phyloP scores from a whole-genome alignment of 2,888 invertebrate genomes.

The Tinea pellionella region DNA sequence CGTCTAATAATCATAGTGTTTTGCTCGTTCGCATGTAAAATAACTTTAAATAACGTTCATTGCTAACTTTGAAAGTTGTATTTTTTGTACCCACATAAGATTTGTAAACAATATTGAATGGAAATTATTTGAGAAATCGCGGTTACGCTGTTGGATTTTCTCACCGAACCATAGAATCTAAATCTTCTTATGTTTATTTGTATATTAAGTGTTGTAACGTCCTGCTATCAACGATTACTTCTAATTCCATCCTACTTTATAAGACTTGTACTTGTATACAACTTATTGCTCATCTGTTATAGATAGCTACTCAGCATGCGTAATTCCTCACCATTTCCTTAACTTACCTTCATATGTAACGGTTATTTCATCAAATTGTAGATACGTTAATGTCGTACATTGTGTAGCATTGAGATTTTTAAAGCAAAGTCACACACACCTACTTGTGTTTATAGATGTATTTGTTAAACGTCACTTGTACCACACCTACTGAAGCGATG shows the following conservation, averaged over 20 bases:
- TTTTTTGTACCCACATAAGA: too few relatives aligned
- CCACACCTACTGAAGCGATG: neutral
- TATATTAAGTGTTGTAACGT: slow-evolving; percentile 2
- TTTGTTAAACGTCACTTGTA: neutral
- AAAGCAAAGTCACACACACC: neutral
- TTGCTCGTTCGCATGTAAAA: too few relatives aligned
- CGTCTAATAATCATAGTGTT: too few relatives aligned
- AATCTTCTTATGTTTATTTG: slow-evolving; percentile 1
- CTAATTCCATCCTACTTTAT: slow-evolving; percentile 11
- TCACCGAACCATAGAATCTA: neutral
- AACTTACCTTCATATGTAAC: neutral
- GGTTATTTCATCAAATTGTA: neutral
- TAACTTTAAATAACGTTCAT: too few relatives aligned
- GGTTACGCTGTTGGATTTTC: neutral
- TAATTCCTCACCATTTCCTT: neutral
- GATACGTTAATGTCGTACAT: neutral
- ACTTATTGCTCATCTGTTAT: neutral
- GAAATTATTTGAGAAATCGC: neutral
- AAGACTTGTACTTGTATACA: neutral
- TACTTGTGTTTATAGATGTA: neutral
- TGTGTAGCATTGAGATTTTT: neutral
- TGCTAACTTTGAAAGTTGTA: too few relatives aligned
- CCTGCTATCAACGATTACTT: slow-evolving; percentile 9
- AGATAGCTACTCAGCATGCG: neutral
- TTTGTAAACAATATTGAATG: neutral